Percentiles rank a stretch among this genome's conserved stretches.
Conservation (phyloP, 2,797 vertebrate species). For the Lophius americanus region DNA sequence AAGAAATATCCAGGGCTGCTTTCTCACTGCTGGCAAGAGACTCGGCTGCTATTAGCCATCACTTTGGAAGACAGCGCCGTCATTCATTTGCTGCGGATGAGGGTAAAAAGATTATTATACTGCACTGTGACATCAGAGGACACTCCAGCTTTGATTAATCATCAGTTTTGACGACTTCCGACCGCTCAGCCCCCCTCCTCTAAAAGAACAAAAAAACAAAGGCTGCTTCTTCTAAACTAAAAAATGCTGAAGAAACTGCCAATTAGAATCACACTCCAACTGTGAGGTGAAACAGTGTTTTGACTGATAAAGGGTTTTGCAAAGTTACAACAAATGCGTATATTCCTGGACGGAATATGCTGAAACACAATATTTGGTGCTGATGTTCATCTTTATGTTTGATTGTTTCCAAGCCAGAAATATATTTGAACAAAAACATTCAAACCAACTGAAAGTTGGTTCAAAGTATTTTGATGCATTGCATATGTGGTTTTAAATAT, state of each 20-base stretch:
- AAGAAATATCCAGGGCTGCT: constrained; percentile 23
- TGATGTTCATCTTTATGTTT: constrained; percentile 25
- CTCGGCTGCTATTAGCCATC: constrained; percentile 43
- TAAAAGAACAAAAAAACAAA: constrained; percentile 20
- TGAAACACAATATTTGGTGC: constrained; percentile 27
- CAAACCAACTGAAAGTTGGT: neutral
- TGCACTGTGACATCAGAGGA: constrained; percentile 43
- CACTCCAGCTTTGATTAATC: constrained; percentile 55
- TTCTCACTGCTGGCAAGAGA: constrained; percentile 37
- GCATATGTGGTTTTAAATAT: too few species aligned
- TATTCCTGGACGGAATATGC: constrained; percentile 11
- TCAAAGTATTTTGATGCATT: constrained; percentile 1
- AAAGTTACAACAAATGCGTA: constrained; percentile 24
- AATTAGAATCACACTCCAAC: constrained; percentile 39
- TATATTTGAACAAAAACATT: neutral
- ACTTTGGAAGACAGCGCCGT: constrained; percentile 34
- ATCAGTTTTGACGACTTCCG: constrained; percentile 29
- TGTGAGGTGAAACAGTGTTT: constrained; percentile 20
- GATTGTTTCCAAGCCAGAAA: constrained; percentile 1
- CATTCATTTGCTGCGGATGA: constrained; percentile 53
- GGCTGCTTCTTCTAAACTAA: constrained; percentile 10
- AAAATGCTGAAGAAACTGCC: constrained; percentile 22
- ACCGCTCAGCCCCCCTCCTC: constrained; percentile 4
- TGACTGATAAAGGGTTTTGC: constrained; percentile 12
- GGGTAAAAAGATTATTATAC: constrained; percentile 34